Conservation (phyloP, 2,888 invertebrate genomes). For the Vanessa cardui region DNA sequence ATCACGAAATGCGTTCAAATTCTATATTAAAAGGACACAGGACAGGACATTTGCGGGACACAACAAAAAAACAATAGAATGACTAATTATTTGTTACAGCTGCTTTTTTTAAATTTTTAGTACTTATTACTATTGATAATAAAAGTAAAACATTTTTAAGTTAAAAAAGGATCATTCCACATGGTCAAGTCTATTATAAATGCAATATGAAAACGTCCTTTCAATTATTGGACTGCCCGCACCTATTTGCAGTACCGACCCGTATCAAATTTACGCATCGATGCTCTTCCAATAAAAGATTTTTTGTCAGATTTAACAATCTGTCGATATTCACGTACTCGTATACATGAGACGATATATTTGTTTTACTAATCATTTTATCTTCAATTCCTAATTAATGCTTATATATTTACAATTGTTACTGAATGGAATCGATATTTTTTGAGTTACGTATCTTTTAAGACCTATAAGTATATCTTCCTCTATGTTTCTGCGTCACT, state of each 20-base stretch:
- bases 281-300: constrained; percentile 57
- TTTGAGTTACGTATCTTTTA: too few relatives aligned
- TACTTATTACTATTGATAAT: too few relatives aligned
- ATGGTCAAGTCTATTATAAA: constrained; percentile 29
- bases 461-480: too few relatives aligned
- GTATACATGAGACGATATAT: neutral
- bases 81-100: too few relatives aligned
- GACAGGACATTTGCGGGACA: too few relatives aligned
- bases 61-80: too few relatives aligned
- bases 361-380: too few relatives aligned
- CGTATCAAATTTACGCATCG: constrained; percentile 59
- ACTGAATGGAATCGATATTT: neutral
- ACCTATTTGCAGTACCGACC: constrained; percentile 41
- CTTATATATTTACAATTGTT: neutral
- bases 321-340: neutral
- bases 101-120: too few relatives aligned
- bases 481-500: too few relatives aligned
- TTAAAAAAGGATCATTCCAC: constrained; percentile 20
- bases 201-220: constrained; percentile 23
- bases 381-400: neutral
- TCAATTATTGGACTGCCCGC: constrained; percentile 41
- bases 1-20: too few relatives aligned
- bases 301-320: constrained; percentile 16
- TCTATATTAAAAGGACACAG: too few relatives aligned
- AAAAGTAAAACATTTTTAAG: too few relatives aligned